phyloP scores from a whole-genome alignment of 2,888 invertebrate genomes.

The Thysanoteuthis rhombus region DNA sequence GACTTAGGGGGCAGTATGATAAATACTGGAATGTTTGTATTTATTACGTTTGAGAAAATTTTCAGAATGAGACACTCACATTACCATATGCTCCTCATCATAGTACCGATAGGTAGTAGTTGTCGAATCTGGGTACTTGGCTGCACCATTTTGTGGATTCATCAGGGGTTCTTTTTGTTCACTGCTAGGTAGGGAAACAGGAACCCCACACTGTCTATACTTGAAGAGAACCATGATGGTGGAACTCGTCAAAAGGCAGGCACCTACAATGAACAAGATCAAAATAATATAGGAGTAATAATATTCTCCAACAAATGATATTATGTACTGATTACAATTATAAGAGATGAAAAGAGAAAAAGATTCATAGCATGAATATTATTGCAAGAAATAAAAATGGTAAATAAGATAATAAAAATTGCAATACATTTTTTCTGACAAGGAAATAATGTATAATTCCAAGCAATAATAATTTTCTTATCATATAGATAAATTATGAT shows the following conservation, averaged over 20 bases:
- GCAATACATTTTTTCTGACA: no score
- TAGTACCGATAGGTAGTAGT: slow-evolving; percentile 30
- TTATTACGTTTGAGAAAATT: no score
- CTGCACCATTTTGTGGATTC: slow-evolving; percentile 38
- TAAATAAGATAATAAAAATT: no score
- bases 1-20: no score
- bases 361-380: no score
- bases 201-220: slow-evolving; percentile 52
- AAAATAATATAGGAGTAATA: neutral
- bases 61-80: slow-evolving; percentile 16
- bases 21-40: no score
- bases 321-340: neutral
- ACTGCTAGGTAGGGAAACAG: slow-evolving; percentile 36
- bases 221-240: slow-evolving; percentile 60
- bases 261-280: slow-evolving; percentile 43
- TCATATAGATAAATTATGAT: no score
- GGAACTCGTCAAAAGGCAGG: slow-evolving; percentile 59
- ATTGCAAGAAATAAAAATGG: no score
- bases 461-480: no score
- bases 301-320: neutral
- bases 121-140: slow-evolving; percentile 32
- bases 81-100: slow-evolving; percentile 31
- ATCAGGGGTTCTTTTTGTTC: slow-evolving; percentile 47
- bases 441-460: no score
- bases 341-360: neutral